phyloP scores from a whole-genome alignment of 1,140 invertebrate species.

The Eueides isabella region DNA sequence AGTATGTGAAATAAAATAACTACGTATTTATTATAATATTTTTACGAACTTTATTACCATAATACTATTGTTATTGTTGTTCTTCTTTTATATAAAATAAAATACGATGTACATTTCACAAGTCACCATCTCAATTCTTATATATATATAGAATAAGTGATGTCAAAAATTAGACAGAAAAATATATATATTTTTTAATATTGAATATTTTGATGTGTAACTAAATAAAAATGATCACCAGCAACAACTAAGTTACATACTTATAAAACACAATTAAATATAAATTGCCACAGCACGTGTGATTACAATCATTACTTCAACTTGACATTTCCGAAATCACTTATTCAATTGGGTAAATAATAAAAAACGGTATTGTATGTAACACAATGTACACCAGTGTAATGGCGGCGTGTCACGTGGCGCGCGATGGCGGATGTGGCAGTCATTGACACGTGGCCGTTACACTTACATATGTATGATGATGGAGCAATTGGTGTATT shows the following conservation, averaged over 20 bases:
- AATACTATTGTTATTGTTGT: too few species aligned
- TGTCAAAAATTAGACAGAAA: too few species aligned
- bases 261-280: neutral
- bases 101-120: too few species aligned
- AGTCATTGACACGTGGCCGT: neutral
- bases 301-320: neutral
- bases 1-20: neutral
- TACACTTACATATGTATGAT: neutral
- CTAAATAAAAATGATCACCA: too few species aligned
- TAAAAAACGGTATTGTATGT: neutral
- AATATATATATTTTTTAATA: too few species aligned
- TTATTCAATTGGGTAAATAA: constrained; percentile 7
- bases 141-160: neutral
- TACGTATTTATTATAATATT: neutral
- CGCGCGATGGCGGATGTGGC: neutral
- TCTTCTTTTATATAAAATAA: neutral
- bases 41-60: neutral
- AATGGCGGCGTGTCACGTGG: neutral
- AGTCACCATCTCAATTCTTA: neutral
- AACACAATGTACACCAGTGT: neutral
- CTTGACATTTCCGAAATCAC: neutral
- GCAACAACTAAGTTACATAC: neutral
- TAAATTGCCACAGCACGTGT: neutral
- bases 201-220: too few species aligned
- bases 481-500: neutral